A percentile compares a stretch with the other conserved stretches of the same genome.
Conservation (phyloP, 2,113 vertebrate species). For the Nibea coibor region DNA sequence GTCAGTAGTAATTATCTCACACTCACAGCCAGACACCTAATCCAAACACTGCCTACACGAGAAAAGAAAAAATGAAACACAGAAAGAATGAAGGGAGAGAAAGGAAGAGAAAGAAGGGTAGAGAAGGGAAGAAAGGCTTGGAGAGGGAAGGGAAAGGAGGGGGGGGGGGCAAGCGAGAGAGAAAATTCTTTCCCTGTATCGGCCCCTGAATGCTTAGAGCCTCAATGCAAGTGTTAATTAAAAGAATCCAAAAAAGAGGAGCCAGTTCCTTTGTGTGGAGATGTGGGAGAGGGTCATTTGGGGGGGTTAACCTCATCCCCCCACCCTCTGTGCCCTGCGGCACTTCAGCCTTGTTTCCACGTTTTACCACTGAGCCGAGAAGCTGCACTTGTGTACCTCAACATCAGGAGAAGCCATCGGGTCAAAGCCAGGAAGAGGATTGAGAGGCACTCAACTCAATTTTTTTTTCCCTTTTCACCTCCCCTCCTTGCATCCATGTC, state of each 20-base stretch:
- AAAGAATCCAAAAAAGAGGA: constrained; percentile 87
- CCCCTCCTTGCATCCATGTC: constrained; percentile 76
- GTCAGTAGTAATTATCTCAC: constrained; percentile 98
- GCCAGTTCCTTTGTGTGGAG: constrained; percentile 82
- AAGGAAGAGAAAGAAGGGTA: constrained; percentile 62
- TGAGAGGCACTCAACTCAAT: constrained; percentile 77
- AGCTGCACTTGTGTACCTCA: constrained; percentile 80
- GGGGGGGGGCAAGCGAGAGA: constrained; percentile 49
- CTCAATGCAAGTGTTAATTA: constrained; percentile 89
- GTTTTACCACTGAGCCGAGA: constrained; percentile 74
- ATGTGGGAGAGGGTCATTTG: constrained; percentile 79
- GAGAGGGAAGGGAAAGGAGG: constrained; percentile 47
- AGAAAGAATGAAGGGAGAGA: constrained; percentile 70
- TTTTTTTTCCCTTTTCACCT: constrained; percentile 56
- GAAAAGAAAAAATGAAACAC: constrained; percentile 76
- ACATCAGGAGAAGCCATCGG: constrained; percentile 75
- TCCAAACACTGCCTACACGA: constrained; percentile 81
- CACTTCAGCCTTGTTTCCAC: constrained; percentile 78
- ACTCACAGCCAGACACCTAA: constrained; percentile 82
- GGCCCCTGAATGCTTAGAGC: constrained; percentile 73
- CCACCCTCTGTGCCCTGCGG: constrained; percentile 78
- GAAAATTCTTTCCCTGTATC: constrained; percentile 81
- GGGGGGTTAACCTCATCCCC: constrained; percentile 80
- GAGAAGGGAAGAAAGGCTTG: constrained; percentile 69
- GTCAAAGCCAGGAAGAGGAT: constrained; percentile 77